Evolutionary conservation across 2,113 vertebrate genomes (phyloP).

Genomic region (Toxotes jaculatrix): DNA sequence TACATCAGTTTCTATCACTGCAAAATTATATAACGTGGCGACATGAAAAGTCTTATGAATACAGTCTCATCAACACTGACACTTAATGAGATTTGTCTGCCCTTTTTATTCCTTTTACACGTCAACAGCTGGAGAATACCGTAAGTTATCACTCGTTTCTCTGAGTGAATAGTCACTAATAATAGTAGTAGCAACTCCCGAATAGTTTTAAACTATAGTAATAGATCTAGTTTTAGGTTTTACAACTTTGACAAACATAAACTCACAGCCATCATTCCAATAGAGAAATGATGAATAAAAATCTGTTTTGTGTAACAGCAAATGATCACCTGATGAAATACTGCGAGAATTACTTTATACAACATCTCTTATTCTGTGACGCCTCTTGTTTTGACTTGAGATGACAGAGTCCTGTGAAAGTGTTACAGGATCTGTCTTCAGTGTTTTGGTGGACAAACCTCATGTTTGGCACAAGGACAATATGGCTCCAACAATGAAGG

Average conservation of each 20-base stretch:
- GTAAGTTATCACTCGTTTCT: constrained; percentile 54
- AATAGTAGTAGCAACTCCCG: constrained; percentile 8
- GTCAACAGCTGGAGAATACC: constrained; percentile 70
- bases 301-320: constrained; percentile 9
- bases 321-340: constrained; percentile 14
- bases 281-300: constrained; percentile 2
- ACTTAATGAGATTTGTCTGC: constrained; percentile 29
- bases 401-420: constrained; percentile 54
- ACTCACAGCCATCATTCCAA: not conserved
- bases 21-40: not conserved
- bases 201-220: constrained; percentile 28
- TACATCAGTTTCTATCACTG: not conserved
- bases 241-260: not conserved
- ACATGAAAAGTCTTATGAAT: not conserved
- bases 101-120: constrained; percentile 38
- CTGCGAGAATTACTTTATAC: constrained; percentile 6
- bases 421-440: constrained; percentile 54
- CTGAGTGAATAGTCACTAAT: not conserved
- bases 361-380: constrained; percentile 55
- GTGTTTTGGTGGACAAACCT: constrained; percentile 51
- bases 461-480: constrained; percentile 50
- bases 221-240: not conserved
- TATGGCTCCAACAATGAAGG: constrained; percentile 3
- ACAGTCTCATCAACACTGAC: not conserved
- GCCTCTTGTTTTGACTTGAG: constrained; percentile 63